These are phyloP conservation scores for Polydrusus pterygomalis DNA, from an alignment of 2,888 invertebrate species.

Conservation along the genomic window DNA sequence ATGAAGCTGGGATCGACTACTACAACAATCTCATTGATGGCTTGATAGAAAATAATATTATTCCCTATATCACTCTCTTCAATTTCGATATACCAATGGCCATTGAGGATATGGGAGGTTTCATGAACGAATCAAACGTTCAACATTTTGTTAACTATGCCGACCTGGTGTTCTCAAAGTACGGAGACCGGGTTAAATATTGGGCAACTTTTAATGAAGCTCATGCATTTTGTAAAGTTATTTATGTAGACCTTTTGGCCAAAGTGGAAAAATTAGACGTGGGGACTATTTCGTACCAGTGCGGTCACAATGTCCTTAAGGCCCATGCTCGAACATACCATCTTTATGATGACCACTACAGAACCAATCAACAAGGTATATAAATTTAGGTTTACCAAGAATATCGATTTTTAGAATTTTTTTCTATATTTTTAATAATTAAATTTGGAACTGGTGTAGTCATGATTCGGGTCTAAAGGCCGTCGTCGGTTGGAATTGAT, in stretches of 20 bases:
- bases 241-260: slow-evolving; percentile 49
- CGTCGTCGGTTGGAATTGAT: no score
- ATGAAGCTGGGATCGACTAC: slow-evolving; percentile 7
- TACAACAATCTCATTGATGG: slow-evolving; percentile 20
- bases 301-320: slow-evolving; percentile 71
- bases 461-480: no score
- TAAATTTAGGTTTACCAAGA: background rate
- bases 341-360: slow-evolving; percentile 69
- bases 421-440: no score
- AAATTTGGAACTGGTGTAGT: no score
- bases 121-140: slow-evolving; percentile 12
- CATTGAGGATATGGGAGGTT: slow-evolving; percentile 8
- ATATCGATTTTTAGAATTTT: no score
- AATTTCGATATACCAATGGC: slow-evolving; percentile 17
- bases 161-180: slow-evolving; percentile 56
- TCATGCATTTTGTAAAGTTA: slow-evolving; percentile 54
- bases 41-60: background rate
- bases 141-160: slow-evolving; percentile 57
- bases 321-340: slow-evolving; percentile 72
- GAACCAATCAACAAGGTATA: slow-evolving; percentile 61
- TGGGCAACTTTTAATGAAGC: slow-evolving; percentile 63
- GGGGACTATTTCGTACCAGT: slow-evolving; percentile 72
- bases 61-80: slow-evolving; percentile 8
- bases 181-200: slow-evolving; percentile 59
- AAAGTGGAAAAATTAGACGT: slow-evolving; percentile 27